Percentiles rank a stretch among this genome's conserved stretches.
These are phyloP conservation scores for Alectoris magna DNA, from an alignment of 2,797 vertebrate genomes.

Conservation along the genomic window DNA sequence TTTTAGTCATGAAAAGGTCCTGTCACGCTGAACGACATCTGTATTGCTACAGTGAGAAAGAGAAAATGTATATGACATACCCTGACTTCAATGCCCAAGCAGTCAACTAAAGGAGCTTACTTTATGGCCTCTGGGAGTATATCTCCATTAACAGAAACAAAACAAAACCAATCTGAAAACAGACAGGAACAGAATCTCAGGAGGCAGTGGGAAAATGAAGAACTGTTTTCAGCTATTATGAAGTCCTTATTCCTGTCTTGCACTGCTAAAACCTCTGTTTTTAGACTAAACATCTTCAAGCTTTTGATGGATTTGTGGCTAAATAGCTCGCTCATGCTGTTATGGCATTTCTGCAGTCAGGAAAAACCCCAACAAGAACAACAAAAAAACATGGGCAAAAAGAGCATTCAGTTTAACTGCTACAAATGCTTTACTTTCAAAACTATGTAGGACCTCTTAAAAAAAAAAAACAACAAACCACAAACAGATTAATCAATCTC, in stretches of 20 bases:
- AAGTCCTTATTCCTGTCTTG: not conserved
- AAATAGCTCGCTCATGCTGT: not conserved
- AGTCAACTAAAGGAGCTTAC: not conserved
- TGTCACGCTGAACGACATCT: not conserved
- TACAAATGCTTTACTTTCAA: not conserved
- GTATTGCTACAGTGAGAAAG: not conserved
- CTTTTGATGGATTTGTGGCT: not conserved
- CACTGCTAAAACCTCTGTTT: not conserved
- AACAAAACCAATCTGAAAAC: not conserved
- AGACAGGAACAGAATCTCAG: not conserved
- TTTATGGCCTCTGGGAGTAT: conserved; percentile 1
- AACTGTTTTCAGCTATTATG: not conserved
- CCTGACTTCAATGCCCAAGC: not conserved
- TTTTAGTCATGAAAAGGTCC: not conserved
- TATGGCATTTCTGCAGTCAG: not conserved
- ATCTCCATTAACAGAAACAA: conserved; percentile 8
- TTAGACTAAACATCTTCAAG: not conserved
- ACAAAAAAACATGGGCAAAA: not conserved
- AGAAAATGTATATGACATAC: not conserved
- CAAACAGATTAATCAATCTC: not conserved
- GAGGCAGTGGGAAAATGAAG: not conserved
- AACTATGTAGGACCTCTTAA: not conserved
- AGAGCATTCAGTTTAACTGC: not conserved
- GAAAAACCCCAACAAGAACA: not conserved
- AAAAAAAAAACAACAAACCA: not conserved